Conservation (phyloP, 2,888 invertebrate genomes). For the Plebejus anna region DNA sequence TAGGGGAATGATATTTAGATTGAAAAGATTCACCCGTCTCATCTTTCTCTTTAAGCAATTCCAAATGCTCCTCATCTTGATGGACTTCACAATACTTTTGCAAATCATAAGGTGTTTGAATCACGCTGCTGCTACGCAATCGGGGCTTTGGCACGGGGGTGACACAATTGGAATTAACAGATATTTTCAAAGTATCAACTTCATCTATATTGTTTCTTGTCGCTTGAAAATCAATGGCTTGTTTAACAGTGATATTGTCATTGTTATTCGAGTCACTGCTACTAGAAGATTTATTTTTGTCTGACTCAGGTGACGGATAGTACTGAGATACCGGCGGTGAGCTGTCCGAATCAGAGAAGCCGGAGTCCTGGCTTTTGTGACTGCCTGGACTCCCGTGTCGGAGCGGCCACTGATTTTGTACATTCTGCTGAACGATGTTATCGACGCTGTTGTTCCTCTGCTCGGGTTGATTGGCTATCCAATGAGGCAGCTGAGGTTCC, state of each 20-base stretch:
- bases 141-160: slow-evolving; percentile 66
- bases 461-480: slow-evolving; percentile 73
- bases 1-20: slow-evolving; percentile 56
- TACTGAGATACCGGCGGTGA: slow-evolving; percentile 77
- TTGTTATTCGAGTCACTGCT: slow-evolving; percentile 73
- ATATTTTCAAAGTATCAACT: slow-evolving; percentile 52
- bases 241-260: slow-evolving; percentile 70
- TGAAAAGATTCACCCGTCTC: slow-evolving; percentile 48
- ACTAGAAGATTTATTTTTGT: slow-evolving; percentile 63
- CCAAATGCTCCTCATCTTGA: slow-evolving; percentile 69
- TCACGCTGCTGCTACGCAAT: slow-evolving; percentile 70
- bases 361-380: slow-evolving; percentile 89
- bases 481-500: slow-evolving; percentile 75
- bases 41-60: slow-evolving; percentile 62
- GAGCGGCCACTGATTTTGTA: slow-evolving; percentile 69
- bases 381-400: slow-evolving; percentile 80
- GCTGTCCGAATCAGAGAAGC: slow-evolving; percentile 88
- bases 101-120: slow-evolving; percentile 75
- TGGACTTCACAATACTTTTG: slow-evolving; percentile 75
- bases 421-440: slow-evolving; percentile 58
- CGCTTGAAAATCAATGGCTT: slow-evolving; percentile 66
- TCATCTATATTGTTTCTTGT: slow-evolving; percentile 52
- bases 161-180: slow-evolving; percentile 45
- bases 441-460: slow-evolving; percentile 62
- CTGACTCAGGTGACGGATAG: slow-evolving; percentile 58